Conservation (phyloP, 2,888 invertebrate genomes). For the Strigamia transsilvanica region DNA sequence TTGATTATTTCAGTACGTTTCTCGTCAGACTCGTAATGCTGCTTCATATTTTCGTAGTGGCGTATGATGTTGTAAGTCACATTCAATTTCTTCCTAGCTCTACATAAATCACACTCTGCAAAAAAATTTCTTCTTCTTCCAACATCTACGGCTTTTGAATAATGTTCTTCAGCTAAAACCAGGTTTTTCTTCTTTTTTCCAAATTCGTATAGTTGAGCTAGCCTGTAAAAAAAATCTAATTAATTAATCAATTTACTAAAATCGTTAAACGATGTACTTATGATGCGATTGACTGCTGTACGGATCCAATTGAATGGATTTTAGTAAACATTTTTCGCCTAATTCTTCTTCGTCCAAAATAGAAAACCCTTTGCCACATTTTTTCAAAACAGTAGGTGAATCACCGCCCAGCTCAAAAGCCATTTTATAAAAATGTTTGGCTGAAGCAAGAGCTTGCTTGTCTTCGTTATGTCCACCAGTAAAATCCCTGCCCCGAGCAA, state of each 20-base stretch:
- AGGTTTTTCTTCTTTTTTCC: conserved; percentile 5
- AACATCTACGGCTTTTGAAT: conserved; percentile 7
- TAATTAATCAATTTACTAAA: background rate
- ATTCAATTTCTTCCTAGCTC: conserved; percentile 18
- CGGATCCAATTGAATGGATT: background rate
- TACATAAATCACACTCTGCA: conserved; percentile 28
- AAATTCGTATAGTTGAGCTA: conserved; percentile 48
- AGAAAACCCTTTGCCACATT: background rate
- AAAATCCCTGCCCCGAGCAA: background rate
- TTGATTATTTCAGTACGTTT: background rate
- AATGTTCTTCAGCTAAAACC: background rate
- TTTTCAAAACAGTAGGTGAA: background rate
- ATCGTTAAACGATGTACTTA: background rate
- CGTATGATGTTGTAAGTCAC: background rate
- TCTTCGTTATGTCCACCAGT: background rate
- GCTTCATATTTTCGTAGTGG: conserved; percentile 25
- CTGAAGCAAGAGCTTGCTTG: background rate
- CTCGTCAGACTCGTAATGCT: conserved; percentile 16
- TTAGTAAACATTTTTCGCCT: background rate
- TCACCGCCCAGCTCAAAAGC: background rate
- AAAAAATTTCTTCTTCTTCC: conserved; percentile 45
- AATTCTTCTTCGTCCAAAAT: background rate
- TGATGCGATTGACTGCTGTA: background rate
- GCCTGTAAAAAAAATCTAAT: background rate
- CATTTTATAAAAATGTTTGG: conserved; percentile 13